phyloP scores from a whole-genome alignment of 2,113 vertebrate species.

The Apeltes quadracus region DNA sequence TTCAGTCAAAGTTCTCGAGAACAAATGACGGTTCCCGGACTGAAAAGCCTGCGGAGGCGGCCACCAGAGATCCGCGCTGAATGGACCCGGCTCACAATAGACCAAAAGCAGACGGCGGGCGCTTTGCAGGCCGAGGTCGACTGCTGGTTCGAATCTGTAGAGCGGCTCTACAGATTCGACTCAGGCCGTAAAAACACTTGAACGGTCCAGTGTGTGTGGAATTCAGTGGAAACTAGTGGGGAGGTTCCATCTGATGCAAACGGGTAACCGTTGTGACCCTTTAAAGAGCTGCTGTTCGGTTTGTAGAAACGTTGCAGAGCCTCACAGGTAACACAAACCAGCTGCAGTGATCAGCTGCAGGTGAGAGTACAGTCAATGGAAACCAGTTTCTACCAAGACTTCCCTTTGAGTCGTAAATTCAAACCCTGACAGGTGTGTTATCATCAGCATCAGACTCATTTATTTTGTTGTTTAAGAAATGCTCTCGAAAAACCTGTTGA shows the following conservation, averaged over 20 bases:
- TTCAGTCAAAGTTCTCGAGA: constrained; percentile 68
- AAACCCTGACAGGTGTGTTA: neutral
- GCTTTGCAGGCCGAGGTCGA: constrained; percentile 22
- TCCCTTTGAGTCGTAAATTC: neutral
- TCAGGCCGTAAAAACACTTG: neutral
- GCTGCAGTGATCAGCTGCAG: too few species aligned
- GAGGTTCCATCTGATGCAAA: neutral
- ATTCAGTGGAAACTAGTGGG: neutral
- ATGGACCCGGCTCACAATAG: constrained; percentile 59
- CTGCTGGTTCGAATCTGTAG: constrained; percentile 13
- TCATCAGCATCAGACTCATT: neutral
- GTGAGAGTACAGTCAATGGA: too few species aligned
- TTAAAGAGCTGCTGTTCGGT: neutral
- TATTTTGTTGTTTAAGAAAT: neutral
- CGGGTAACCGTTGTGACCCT: neutral
- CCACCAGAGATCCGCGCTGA: constrained; percentile 72
- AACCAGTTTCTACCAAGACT: neutral
- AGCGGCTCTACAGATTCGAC: neutral
- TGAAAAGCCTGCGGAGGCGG: constrained; percentile 63
- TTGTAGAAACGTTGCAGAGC: neutral
- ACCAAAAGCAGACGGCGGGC: constrained; percentile 27
- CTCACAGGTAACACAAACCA: neutral
- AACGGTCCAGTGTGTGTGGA: neutral
- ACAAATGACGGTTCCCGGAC: constrained; percentile 62
- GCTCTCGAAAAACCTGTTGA: neutral